Evolutionary conservation across 2,113 vertebrate species (phyloP).

Genomic region (Merops nubicus): DNA sequence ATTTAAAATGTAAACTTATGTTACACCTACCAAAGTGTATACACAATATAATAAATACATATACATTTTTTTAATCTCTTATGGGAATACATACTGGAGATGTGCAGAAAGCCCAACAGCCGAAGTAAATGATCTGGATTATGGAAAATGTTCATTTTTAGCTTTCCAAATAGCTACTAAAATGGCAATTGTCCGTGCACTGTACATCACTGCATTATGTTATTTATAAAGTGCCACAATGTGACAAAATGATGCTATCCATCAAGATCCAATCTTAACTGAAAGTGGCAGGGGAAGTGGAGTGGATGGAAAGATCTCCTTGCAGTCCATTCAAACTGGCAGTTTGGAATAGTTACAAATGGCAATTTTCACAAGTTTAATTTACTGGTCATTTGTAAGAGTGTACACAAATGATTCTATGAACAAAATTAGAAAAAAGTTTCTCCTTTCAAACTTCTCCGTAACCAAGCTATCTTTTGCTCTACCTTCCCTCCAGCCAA

Average conservation of each 20-base stretch:
- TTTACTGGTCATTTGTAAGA: slow-evolving; percentile 72
- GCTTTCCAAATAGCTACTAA: slow-evolving; percentile 44
- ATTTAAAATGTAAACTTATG: slow-evolving; percentile 71
- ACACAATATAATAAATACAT: slow-evolving; percentile 67
- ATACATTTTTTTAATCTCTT: slow-evolving; percentile 67
- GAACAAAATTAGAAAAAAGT: slow-evolving; percentile 32
- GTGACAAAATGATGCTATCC: slow-evolving; percentile 67
- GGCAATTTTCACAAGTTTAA: slow-evolving; percentile 67
- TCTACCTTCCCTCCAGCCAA: neutral
- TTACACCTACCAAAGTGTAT: slow-evolving; percentile 57
- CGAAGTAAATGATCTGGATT: slow-evolving; percentile 40
- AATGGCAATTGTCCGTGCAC: slow-evolving; percentile 55
- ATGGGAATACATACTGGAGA: slow-evolving; percentile 45
- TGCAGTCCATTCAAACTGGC: slow-evolving; percentile 58
- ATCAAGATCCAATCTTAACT: slow-evolving; percentile 73
- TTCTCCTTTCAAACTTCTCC: slow-evolving; percentile 40
- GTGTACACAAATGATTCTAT: slow-evolving; percentile 47
- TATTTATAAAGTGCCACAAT: slow-evolving; percentile 71
- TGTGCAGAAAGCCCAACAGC: neutral
- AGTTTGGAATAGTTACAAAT: slow-evolving; percentile 56
- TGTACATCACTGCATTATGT: slow-evolving; percentile 60
- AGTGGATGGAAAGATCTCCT: slow-evolving; percentile 59
- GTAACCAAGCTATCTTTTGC: neutral
- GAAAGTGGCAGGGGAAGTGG: slow-evolving; percentile 68
- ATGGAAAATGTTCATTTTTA: slow-evolving; percentile 66